Evolutionary conservation across 1,140 invertebrate genomes (phyloP).

Genomic region (Sminthurides bifidus): DNA sequence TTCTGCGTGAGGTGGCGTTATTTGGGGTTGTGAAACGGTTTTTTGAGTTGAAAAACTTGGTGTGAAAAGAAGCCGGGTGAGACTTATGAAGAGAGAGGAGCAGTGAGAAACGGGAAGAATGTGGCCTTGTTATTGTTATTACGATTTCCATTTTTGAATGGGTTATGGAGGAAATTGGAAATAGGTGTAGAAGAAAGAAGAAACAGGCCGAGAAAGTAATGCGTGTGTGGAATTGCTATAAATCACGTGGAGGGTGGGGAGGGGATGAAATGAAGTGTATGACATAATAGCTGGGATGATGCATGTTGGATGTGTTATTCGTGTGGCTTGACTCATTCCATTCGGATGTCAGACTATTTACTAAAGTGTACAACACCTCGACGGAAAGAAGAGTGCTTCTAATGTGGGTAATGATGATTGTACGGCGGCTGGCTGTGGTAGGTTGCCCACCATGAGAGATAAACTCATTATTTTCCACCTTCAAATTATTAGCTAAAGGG

Average conservation of each 20-base stretch:
- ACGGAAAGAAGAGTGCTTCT: too few relatives aligned
- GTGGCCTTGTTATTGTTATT: too few relatives aligned
- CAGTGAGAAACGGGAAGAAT: neutral
- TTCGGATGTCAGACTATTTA: neutral
- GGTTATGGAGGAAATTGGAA: too few relatives aligned
- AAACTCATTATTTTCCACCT: slow-evolving; percentile 33
- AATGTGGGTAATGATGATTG: neutral
- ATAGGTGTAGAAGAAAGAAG: neutral
- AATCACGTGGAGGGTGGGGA: too few relatives aligned
- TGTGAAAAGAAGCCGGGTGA: slow-evolving; percentile 23
- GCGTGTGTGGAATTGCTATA: too few relatives aligned
- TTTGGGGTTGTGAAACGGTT: too few relatives aligned
- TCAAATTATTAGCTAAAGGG: slow-evolving; percentile 33
- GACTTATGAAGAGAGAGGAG: neutral
- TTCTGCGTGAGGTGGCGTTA: too few relatives aligned
- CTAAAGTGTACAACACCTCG: neutral
- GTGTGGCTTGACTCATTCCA: neutral
- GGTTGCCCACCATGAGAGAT: slow-evolving; percentile 30
- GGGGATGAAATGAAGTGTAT: too few relatives aligned
- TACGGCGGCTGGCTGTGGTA: slow-evolving; percentile 23
- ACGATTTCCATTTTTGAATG: too few relatives aligned
- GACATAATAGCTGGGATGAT: neutral
- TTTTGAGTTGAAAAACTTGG: too few relatives aligned
- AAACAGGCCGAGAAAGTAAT: slow-evolving; percentile 2
- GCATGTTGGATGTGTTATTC: neutral